Conservation (phyloP, 2,797 vertebrate genomes). For the Notamacropus eugenii region DNA sequence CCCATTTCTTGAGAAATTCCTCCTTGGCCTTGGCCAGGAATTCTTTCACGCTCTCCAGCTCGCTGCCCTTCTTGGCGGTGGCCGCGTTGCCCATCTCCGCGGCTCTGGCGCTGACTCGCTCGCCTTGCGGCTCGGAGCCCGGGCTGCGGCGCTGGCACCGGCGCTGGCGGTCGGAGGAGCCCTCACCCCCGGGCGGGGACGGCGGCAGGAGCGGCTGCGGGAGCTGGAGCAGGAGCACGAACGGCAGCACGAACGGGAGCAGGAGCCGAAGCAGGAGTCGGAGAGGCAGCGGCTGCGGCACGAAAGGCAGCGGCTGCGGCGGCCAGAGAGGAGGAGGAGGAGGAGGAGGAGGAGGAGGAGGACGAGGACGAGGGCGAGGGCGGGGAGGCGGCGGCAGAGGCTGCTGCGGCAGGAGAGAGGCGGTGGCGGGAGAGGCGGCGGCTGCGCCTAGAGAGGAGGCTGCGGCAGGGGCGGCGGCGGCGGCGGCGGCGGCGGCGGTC, state of each 20-base stretch:
- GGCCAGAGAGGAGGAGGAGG: not conserved
- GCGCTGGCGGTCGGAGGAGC: conserved; percentile 58
- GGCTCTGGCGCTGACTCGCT: conserved; percentile 63
- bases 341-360: not conserved
- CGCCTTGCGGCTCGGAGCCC: conserved; percentile 70
- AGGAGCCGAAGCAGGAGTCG: not conserved
- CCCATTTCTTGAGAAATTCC: conserved; percentile 97
- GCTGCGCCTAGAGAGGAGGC: too few relatives aligned
- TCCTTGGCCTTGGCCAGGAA: conserved; percentile 96
- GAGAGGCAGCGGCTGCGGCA: too few relatives aligned
- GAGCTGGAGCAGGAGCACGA: not conserved
- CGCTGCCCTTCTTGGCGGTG: conserved; percentile 93
- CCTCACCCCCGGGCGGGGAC: conserved; percentile 79
- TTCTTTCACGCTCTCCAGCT: conserved; percentile 94
- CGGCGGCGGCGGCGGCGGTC: not conserved
- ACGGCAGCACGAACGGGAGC: not conserved
- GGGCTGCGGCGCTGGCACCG: conserved; percentile 70
- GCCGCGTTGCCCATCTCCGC: conserved; percentile 92
- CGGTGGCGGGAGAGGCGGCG: too few relatives aligned
- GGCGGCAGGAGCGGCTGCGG: conserved; percentile 67
- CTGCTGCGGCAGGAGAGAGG: too few relatives aligned
- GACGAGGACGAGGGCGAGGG: too few relatives aligned
- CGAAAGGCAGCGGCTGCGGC: not conserved
- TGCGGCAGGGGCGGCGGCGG: not conserved
- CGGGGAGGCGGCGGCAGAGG: too few relatives aligned